A percentile compares a stretch with the other conserved stretches of the same genome.
phyloP scores from a whole-genome alignment of 2,113 vertebrate species.

The Albula goreensis region DNA sequence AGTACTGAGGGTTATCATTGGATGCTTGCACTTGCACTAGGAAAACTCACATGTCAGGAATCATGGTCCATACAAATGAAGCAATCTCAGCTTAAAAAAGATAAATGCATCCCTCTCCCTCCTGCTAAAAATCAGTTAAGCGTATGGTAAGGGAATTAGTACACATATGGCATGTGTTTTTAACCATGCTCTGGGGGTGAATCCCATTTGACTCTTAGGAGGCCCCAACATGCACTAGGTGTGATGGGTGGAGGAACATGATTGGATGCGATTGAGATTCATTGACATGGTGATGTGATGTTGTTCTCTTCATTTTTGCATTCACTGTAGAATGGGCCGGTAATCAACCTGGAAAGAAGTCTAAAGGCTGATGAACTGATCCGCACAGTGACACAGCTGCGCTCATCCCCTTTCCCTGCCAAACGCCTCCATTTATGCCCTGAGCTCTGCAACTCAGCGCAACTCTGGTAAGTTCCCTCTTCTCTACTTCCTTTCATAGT shows the following conservation, averaged over 20 bases:
- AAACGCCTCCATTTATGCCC: slow-evolving; percentile 62
- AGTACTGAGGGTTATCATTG: background rate
- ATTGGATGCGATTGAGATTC: slow-evolving; percentile 21
- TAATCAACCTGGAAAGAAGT: slow-evolving; percentile 66
- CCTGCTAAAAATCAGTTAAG: slow-evolving; percentile 34
- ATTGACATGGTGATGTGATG: slow-evolving; percentile 1
- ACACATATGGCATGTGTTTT: slow-evolving; percentile 37
- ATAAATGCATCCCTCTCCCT: background rate
- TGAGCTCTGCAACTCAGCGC: slow-evolving; percentile 49
- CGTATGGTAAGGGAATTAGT: slow-evolving; percentile 35
- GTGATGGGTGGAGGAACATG: slow-evolving; percentile 16
- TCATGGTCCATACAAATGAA: background rate
- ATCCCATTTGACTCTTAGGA: slow-evolving; percentile 16
- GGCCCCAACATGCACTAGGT: slow-evolving; percentile 25
- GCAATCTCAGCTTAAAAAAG: background rate
- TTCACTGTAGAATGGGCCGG: slow-evolving; percentile 62
- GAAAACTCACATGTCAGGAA: background rate
- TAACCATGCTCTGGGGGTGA: slow-evolving; percentile 23
- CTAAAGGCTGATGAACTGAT: slow-evolving; percentile 68
- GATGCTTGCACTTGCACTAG: background rate
- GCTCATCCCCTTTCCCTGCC: slow-evolving; percentile 33
- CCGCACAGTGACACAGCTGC: slow-evolving; percentile 40
- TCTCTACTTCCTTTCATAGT: slow-evolving; percentile 2
- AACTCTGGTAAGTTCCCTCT: slow-evolving; percentile 58
- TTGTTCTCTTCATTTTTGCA: background rate